Base-by-base conservation (phyloP, 2,888 invertebrate genomes). In the Drosophila imparisetae region DNA sequence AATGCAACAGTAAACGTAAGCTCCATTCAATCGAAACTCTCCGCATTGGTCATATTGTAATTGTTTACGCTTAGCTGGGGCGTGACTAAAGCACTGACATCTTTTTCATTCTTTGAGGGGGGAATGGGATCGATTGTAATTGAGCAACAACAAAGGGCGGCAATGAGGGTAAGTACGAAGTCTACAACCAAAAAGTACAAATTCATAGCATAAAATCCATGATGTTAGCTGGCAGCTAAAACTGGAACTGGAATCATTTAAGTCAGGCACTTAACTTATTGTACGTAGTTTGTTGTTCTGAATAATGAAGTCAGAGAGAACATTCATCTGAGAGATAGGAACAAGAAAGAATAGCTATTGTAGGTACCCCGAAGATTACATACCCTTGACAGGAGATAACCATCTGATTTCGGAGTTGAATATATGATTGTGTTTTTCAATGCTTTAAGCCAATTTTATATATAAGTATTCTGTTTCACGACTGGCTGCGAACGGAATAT, bases 121-220 rank as follows among this genome's bases (percentile, higher is more conserved):
- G 4, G 10, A 0, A 5, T 48, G 45, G 66, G 60, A 4, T 59
- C 27, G 59, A 57, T 59, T 21, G 40, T 57, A 75, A 75, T 75
- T 76, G 75, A 76, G 66, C 77, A 71, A 58, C 55, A 78, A 53
- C 79, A 68, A 75, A 68, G 52, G 58, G 21, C 42, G 38, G 48
- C 34, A 57, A 30, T 30, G 21, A 42, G 21, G 21, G n/a, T 15
- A 24, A 36, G 30, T 10, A 24, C 18, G 11, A 53, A 53, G 30
- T 15, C 30, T 21, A 10, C 15, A 57, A 38, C 29, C 29, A n/a
- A 6, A 15, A 15, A 34, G 13, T 15, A 24, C 6, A 24, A 65
- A 52, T 18, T 13, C 21, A 34, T 34, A 27, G 10, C n/a, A 11
- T 7, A 29, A 18, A 32, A 24, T 32, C 42, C 57, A n/a, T 36